Conservation (phyloP, 2,113 vertebrate genomes). For the Emydura subglobosa region DNA sequence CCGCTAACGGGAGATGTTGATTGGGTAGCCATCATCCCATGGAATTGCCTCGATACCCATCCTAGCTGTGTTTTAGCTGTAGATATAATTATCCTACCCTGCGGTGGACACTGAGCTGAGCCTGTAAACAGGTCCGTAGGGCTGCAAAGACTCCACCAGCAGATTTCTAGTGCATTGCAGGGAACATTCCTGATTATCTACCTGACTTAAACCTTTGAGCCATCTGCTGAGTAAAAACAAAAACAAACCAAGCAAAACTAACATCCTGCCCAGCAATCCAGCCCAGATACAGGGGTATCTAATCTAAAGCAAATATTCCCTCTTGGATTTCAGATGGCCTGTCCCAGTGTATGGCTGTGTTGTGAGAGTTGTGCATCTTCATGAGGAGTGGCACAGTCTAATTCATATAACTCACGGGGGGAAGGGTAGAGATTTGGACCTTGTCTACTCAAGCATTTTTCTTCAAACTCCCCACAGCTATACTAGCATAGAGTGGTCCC, state of each 20-base stretch:
- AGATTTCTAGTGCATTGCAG: accelerated
- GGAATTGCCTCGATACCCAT: background rate
- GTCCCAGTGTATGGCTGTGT: background rate
- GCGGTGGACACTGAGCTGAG: background rate
- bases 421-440: background rate
- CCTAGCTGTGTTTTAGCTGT: accelerated
- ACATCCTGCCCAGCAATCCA: background rate
- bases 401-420: accelerated
- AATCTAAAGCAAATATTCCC: conserved; percentile 10
- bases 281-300: background rate
- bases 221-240: background rate
- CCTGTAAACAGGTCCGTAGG: accelerated
- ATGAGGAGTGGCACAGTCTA: background rate
- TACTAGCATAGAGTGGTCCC: accelerated
- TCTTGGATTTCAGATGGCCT: background rate
- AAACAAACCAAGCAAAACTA: conserved; percentile 8
- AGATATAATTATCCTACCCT: background rate
- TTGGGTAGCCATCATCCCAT: background rate
- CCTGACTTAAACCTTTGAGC: background rate
- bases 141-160: background rate
- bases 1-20: background rate
- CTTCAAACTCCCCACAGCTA: accelerated
- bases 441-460: background rate
- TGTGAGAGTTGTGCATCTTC: accelerated
- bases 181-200: background rate